Percentiles rank a stretch among this genome's conserved stretches.
These are phyloP conservation scores for Laupala kohalensis DNA, from an alignment of 1,140 invertebrate species.

Conservation along the genomic window DNA sequence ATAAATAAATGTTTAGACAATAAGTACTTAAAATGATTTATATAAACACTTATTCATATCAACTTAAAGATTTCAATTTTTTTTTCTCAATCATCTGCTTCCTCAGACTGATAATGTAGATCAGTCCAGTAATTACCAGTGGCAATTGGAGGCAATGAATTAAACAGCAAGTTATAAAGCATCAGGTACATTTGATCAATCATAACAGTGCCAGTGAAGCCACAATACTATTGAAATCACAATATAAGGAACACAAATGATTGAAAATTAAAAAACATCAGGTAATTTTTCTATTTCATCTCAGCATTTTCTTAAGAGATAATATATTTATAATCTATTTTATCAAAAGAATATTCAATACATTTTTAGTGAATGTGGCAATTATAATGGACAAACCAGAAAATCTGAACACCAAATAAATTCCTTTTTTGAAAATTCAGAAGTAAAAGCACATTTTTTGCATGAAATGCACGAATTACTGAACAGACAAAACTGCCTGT, in stretches of 20 bases:
- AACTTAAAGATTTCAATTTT: neutral
- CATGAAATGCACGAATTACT: too few relatives aligned
- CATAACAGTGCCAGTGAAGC: conserved; percentile 81
- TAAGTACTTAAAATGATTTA: neutral
- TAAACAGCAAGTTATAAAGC: conserved; percentile 87
- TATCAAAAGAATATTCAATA: too few relatives aligned
- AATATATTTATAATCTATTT: too few relatives aligned
- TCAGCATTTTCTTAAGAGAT: too few relatives aligned
- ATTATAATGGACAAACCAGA: too few relatives aligned
- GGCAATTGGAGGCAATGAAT: conserved; percentile 76
- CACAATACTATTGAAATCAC: conserved; percentile 84
- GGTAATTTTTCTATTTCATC: neutral
- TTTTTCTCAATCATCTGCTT: too few relatives aligned
- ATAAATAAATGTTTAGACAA: neutral
- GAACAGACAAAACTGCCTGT: too few relatives aligned
- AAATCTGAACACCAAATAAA: too few relatives aligned
- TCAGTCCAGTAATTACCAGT: conserved; percentile 54
- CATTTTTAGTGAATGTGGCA: too few relatives aligned
- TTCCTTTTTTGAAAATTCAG: too few relatives aligned
- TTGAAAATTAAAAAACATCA: conserved; percentile 36
- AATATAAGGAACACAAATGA: conserved; percentile 86
- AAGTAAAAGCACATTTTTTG: too few relatives aligned
- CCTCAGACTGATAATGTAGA: too few relatives aligned
- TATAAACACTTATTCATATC: neutral
- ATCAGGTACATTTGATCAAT: conserved; percentile 89